Base-by-base conservation (phyloP, 2,888 invertebrate genomes). In the Oscheius sp. region DNA sequence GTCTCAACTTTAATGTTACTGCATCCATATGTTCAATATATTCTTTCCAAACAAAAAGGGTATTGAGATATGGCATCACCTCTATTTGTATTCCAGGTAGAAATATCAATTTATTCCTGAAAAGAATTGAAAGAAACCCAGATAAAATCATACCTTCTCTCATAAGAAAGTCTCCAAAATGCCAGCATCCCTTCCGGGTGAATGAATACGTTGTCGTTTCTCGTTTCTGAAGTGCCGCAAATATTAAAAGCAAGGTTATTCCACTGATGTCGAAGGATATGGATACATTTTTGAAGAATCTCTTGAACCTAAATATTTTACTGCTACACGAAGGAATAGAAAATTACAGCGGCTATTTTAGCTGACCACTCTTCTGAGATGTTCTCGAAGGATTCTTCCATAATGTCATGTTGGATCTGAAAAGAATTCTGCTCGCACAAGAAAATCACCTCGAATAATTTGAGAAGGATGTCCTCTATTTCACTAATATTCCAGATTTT, bases 61-160 rank as follows among this genome's bases (percentile, higher is more conserved):
- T 78, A 59, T 82, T 77, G 0, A 82, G 56, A 56, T 80, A 82
- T 0, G 82, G 77, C 23, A 77, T 72, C 52, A 82, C 74, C 73
- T 82, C 82, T 18, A 82, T 75, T 43, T 82, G 82, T 46, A 82
- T 79, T 49, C 77, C 79, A 25, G 82, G 82, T 35, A 82, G 76
- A 55, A 82, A 82, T 1, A 80, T 75, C 5, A 80, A 78, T 73
- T 82, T 82, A 61, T 78, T 77, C 74, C 69, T 68, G 70, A 69
- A 70, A 12, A n/a, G 25, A 35, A 23, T 63, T 53, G 18, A 18
- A 56, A 27, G 16, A 58, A 25, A 16, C 27, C 29, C 41, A 58
- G n/a, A 59, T n/a, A 55, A 16, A 73, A n/a, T n/a, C 66, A 66
- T 70, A 74, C 75, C 77, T 78, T 56, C 78, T 49, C 46, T 82